A percentile compares a stretch with the other conserved stretches of the same genome.
phyloP scores from a whole-genome alignment of 1,140 invertebrate genomes.

The Matsumurasca onukii region DNA sequence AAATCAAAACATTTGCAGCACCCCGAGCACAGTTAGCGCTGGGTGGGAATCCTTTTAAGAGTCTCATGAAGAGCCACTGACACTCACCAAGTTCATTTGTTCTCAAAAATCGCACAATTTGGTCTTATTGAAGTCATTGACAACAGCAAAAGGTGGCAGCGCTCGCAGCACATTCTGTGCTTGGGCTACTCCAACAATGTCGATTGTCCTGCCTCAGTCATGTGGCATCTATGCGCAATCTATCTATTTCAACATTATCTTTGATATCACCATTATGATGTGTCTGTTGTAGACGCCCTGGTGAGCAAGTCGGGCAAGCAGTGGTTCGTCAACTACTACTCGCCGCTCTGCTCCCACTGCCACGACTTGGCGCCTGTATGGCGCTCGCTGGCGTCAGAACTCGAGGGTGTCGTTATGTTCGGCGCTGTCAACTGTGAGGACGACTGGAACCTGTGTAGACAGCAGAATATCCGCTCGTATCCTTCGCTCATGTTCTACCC shows the following conservation, averaged over 20 bases:
- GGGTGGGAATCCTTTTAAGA: no score
- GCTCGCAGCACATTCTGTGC: no score
- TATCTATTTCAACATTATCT: not conserved
- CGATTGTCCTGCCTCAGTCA: no score
- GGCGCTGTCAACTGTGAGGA: constrained; percentile 84
- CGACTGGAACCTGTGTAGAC: constrained; percentile 67
- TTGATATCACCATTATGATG: not conserved
- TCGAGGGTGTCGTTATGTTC: constrained; percentile 68
- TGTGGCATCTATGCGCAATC: no score
- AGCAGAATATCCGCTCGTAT: constrained; percentile 65
- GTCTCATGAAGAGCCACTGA: no score
- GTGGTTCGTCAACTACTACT: constrained; percentile 88
- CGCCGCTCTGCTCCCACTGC: constrained; percentile 81
- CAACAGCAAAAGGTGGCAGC: no score
- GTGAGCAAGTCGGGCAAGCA: constrained; percentile 63
- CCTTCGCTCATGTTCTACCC: constrained; percentile 66
- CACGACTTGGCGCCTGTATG: constrained; percentile 76
- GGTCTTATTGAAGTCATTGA: no score
- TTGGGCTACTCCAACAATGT: no score
- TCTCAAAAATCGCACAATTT: no score
- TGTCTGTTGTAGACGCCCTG: constrained; percentile 53
- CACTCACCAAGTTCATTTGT: no score
- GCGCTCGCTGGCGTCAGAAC: constrained; percentile 71
- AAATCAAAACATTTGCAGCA: no score
- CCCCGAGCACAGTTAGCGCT: no score